Evolutionary conservation across 2,113 vertebrate genomes (phyloP), one percentile per base, ranked within the genome.

Genomic region (Osmerus eperlanus): DNA sequence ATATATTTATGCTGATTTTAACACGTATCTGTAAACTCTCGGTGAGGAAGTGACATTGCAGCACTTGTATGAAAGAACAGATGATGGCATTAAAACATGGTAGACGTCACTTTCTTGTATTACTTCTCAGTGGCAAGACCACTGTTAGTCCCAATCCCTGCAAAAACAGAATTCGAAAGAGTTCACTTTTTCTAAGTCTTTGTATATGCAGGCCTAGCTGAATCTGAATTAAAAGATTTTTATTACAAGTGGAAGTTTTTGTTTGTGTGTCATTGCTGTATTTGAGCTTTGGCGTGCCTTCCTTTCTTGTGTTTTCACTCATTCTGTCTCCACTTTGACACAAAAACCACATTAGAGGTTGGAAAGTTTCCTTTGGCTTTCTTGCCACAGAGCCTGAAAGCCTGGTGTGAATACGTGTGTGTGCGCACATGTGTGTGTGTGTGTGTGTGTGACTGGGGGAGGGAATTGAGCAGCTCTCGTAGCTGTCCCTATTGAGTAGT

Each of bases 171-270:
- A 81, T 89, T 86, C 86, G 83, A 86, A 83, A 69, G 25, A 76
- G 61, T 86, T 89, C 87, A 89, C 89, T 83, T 91, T 90, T 89
- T 89, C 84, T 89, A 90, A 67, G 79, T 79, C 86, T 89, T 89
- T 91, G 87, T 91, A 89, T 83, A 84, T 87, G 87, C 86, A 85
- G 81, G 86, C 68, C 73, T 81, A 86, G 71, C 64, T 47, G 9
- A 11, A 81, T 68, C 71, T 71, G 62, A 84, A 90, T 78, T 88
- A 82, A 89, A 65, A 78, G 65, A 86, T 89, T 90, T 41, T 64
- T 13, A 16, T 87, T 89, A 90, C 87, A 86, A 87, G 81, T 75
- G 28, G 70, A 73, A 67, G 68, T 19, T 12, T 19, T 25, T 41
- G 28, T 18, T 68, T 70, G 63, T 14, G 9, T 2, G n/a, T 51